Base-by-base conservation (phyloP, 1,140 invertebrate species). In the Trigoniulus corallinus region DNA sequence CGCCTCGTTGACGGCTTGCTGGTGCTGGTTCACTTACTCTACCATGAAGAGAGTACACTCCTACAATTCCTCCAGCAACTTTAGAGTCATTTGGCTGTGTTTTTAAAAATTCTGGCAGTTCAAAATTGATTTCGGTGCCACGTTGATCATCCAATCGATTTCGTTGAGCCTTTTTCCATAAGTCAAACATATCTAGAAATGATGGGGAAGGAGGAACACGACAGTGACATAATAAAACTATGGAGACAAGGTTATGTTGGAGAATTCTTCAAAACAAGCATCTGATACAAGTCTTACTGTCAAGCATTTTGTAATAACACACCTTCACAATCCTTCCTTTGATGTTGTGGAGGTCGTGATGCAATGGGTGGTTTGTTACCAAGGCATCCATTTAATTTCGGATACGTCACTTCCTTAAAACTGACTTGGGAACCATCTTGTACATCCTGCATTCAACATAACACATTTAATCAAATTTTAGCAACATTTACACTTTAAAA, bases 41-140 rank as follows among this genome's bases (percentile, higher is more conserved):
- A 7, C 29, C 29, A n/a, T n/a, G n/a, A n/a, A n/a, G n/a, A n/a
- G n/a, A n/a, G n/a, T n/a, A n/a, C n/a, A n/a, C n/a, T n/a, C n/a
- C n/a, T n/a, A n/a, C n/a, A n/a, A n/a, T n/a, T n/a, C n/a, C n/a
- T n/a, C n/a, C n/a, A n/a, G n/a, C n/a, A n/a, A n/a, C n/a, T 34
- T 34, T 15, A 34, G 29, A 15, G 15, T 7, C 15, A 15, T 50
- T 34, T 15, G 50, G 29, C 20, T 43, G 26, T 27, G 39, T 49
- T 66, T 82, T 81, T 18, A 85, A 65, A 64, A 86, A 84, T 57
- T 85, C 82, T 1, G 82, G 81, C 44, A 84, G 64, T 66, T 84
- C 80, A 58, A 80, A 82, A 62, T 84, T 84, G 1, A 84, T 82
- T 67, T 82, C 79, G 0, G 80, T 84, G 40, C 82, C 83, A 55